Evolutionary conservation across 2,888 invertebrate species (phyloP).

Genomic region (Hydroisotoma schaefferi): DNA sequence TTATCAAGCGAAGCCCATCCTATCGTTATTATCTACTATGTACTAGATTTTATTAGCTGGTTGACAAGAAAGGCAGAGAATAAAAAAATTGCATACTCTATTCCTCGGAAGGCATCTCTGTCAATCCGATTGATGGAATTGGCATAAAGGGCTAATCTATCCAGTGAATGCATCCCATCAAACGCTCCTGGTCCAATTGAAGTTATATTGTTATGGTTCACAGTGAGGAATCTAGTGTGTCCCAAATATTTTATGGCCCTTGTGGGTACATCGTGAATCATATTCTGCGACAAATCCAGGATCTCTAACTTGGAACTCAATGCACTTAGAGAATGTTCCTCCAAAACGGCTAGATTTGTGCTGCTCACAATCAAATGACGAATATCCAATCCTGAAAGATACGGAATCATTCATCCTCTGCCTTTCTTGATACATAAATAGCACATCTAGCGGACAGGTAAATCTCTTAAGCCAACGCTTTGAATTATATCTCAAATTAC

Average conservation of each 20-base stretch:
- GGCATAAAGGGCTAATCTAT: constrained; percentile 82
- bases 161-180: constrained; percentile 78
- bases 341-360: constrained; percentile 78
- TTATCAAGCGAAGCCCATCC: too few species aligned
- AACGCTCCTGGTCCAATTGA: constrained; percentile 77
- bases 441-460: neutral
- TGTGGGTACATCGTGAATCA: constrained; percentile 73
- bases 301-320: constrained; percentile 74
- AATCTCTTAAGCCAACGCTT: neutral
- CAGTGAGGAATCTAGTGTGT: constrained; percentile 77
- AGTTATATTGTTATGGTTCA: constrained; percentile 81
- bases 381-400: constrained; percentile 66
- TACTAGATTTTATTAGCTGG: too few species aligned
- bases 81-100: constrained; percentile 56
- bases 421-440: too few species aligned
- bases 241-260: constrained; percentile 74
- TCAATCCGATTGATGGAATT: constrained; percentile 76
- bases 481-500: neutral
- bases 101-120: constrained; percentile 76
- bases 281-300: constrained; percentile 82
- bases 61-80: neutral
- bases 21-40: too few species aligned
- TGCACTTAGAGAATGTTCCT: constrained; percentile 80
- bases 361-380: constrained; percentile 84
- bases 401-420: neutral